Evolutionary conservation across 2,113 vertebrate genomes (phyloP).

Genomic region (Myotis davidii): DNA sequence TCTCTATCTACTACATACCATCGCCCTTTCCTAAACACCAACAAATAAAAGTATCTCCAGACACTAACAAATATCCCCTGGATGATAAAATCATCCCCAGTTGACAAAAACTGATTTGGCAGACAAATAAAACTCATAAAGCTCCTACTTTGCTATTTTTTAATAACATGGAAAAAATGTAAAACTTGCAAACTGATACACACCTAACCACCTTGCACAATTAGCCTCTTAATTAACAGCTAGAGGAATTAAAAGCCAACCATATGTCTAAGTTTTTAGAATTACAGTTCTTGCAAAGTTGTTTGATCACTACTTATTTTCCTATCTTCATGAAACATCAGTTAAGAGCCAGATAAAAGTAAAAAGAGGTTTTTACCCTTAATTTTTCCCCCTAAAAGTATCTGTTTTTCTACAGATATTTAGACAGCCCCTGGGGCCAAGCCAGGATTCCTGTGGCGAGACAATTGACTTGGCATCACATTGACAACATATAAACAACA

Average conservation of each 20-base stretch:
- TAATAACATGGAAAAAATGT: neutral
- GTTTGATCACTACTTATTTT: constrained; percentile 65
- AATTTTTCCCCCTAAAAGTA: constrained; percentile 70
- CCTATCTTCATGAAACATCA: constrained; percentile 42
- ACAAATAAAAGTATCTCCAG: neutral
- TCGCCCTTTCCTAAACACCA: too few relatives aligned
- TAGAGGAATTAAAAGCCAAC: constrained; percentile 63
- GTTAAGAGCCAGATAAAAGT: constrained; percentile 72
- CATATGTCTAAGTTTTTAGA: constrained; percentile 70
- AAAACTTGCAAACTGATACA: constrained; percentile 26
- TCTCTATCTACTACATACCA: neutral
- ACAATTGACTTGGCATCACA: constrained; percentile 90
- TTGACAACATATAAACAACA: constrained; percentile 90
- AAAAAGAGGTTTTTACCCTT: constrained; percentile 81
- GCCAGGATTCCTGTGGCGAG: constrained; percentile 90
- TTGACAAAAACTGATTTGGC: neutral
- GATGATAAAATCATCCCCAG: neutral
- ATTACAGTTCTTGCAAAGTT: constrained; percentile 56
- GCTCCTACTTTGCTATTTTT: neutral
- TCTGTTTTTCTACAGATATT: constrained; percentile 86
- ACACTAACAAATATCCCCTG: neutral
- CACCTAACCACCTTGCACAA: constrained; percentile 74
- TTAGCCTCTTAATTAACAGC: constrained; percentile 75
- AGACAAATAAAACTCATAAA: neutral
- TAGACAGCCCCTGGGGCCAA: constrained; percentile 87